phyloP scores from a whole-genome alignment of 2,888 invertebrate species.

The Digitonthophagus gazella region DNA sequence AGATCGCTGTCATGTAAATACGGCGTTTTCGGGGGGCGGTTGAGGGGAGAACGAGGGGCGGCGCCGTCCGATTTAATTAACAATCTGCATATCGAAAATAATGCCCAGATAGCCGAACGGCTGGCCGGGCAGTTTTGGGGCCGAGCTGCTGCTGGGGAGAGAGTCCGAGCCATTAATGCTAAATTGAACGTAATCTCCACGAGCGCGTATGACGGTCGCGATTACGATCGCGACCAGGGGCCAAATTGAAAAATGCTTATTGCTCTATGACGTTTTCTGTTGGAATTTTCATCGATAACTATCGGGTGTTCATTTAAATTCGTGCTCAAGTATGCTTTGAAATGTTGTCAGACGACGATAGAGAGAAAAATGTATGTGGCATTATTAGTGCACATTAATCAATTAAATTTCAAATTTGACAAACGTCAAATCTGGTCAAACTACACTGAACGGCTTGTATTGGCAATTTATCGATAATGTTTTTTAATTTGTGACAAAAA shows the following conservation, averaged over 20 bases:
- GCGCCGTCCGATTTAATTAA: conserved; percentile 49
- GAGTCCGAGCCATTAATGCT: neutral
- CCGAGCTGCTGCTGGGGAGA: conserved; percentile 39
- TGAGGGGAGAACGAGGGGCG: neutral
- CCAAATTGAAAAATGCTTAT: neutral
- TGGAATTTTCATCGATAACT: too few species aligned
- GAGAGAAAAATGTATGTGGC: too few species aligned
- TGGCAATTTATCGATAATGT: too few species aligned
- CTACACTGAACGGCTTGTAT: too few species aligned
- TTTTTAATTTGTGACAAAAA: too few species aligned
- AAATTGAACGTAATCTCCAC: neutral
- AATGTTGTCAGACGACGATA: too few species aligned
- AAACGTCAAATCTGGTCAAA: too few species aligned
- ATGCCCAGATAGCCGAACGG: conserved; percentile 48
- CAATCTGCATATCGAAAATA: conserved; percentile 54
- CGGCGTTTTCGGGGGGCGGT: conserved; percentile 32
- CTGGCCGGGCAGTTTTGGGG: conserved; percentile 36
- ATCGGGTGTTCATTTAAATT: too few species aligned
- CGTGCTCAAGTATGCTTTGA: too few species aligned
- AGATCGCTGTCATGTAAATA: conserved; percentile 55
- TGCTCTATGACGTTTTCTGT: too few species aligned
- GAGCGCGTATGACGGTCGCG: neutral
- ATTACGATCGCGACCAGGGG: neutral
- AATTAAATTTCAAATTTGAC: too few species aligned
- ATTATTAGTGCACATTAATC: too few species aligned